Conservation (phyloP, 2,888 invertebrate species). For the Ecliptopera silaceata region DNA sequence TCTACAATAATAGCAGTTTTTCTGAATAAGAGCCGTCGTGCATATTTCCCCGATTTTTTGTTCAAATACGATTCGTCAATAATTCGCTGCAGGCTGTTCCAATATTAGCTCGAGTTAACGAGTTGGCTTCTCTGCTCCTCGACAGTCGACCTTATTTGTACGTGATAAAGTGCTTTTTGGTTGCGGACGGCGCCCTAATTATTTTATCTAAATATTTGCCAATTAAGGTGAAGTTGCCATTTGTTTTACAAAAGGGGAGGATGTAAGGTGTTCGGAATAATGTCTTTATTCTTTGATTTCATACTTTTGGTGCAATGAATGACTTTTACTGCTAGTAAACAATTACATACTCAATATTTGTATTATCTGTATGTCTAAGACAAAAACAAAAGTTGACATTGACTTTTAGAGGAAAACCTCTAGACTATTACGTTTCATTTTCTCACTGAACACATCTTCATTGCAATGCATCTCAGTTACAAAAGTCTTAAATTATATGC, state of each 20-base stretch:
- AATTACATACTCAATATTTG: no score
- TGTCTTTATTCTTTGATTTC: conserved; percentile 10
- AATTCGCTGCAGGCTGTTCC: conserved; percentile 61
- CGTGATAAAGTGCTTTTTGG: background rate
- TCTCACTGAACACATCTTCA: no score
- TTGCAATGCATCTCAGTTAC: no score
- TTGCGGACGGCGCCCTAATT: conserved; percentile 47
- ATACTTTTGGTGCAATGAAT: background rate
- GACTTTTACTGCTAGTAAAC: no score
- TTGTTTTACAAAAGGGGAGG: conserved; percentile 47
- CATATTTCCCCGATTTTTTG: conserved; percentile 55
- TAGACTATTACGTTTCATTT: no score
- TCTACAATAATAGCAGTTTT: background rate
- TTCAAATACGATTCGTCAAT: conserved; percentile 68
- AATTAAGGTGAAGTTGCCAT: conserved; percentile 55
- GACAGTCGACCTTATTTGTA: conserved; percentile 16
- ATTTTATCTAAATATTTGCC: conserved; percentile 69
- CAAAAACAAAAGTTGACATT: no score
- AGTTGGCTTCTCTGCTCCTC: conserved; percentile 44
- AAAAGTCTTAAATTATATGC: no score
- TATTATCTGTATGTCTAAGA: no score
- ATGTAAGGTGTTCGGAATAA: conserved; percentile 17
- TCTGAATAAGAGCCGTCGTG: conserved; percentile 11
- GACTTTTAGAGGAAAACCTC: no score
- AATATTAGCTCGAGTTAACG: conserved; percentile 73